Evolutionary conservation across 92 coral and sea anemone genomes (phyloP).

Genomic region (Pocillopora meandrina): DNA sequence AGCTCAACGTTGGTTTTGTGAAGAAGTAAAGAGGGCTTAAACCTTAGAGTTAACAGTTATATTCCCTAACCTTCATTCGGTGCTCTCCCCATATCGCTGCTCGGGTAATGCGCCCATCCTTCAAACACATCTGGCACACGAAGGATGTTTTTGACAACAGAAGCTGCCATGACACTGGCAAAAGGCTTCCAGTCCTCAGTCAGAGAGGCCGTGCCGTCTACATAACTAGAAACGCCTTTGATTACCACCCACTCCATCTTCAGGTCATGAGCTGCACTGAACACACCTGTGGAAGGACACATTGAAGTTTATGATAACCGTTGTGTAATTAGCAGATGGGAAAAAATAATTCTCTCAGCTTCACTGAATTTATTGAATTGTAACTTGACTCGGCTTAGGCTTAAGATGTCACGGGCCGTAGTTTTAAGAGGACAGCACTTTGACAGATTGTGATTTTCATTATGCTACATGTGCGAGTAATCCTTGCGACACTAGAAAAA

Average conservation of each 20-base stretch:
- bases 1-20: too few relatives aligned
- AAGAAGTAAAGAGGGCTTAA: too few relatives aligned
- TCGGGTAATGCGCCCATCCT: conserved; percentile 45
- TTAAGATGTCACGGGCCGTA: too few relatives aligned
- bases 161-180: conserved; percentile 63
- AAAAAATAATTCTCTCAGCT: too few relatives aligned
- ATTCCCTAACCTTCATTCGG: conserved; percentile 4
- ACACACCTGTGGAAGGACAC: neutral
- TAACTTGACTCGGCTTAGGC: neutral
- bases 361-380: neutral
- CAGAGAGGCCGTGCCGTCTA: conserved; percentile 33
- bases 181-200: conserved; percentile 46
- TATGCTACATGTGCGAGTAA: too few relatives aligned
- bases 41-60: too few relatives aligned
- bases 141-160: conserved; percentile 52
- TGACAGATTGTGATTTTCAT: too few relatives aligned
- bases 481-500: too few relatives aligned
- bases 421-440: too few relatives aligned
- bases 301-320: neutral
- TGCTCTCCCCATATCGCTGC: neutral
- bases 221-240: conserved; percentile 55
- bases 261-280: conserved; percentile 45
- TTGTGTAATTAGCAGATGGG: too few relatives aligned
- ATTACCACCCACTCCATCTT: conserved; percentile 52
- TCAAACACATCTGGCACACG: conserved; percentile 31